Percentiles rank a stretch among this genome's conserved stretches.
Evolutionary conservation across 2,113 vertebrate genomes (phyloP).

Genomic region (Typhlomys cinereus): DNA sequence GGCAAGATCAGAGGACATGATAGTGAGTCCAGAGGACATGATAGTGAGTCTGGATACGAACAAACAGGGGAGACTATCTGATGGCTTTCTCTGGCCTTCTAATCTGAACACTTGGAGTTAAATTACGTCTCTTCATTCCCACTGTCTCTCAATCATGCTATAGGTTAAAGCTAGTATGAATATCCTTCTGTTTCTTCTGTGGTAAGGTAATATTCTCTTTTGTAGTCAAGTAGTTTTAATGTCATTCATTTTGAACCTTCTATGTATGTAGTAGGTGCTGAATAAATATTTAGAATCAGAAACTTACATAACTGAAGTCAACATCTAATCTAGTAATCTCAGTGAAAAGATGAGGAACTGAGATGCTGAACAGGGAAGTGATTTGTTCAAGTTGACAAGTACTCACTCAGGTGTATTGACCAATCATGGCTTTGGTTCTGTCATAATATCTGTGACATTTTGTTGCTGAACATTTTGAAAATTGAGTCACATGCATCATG

Average conservation of each 20-base stretch:
- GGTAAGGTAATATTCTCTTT: neutral
- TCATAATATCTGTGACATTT: neutral
- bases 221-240: neutral
- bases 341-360: neutral
- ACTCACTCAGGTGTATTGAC: neutral
- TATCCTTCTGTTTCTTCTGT: neutral
- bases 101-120: neutral
- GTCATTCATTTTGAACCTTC: neutral
- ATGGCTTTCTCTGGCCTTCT: neutral
- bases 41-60: neutral
- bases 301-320: neutral
- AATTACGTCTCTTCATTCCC: neutral
- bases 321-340: neutral
- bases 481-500: neutral
- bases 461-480: neutral
- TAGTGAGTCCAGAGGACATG: too few relatives aligned
- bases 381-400: neutral
- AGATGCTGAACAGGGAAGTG: neutral
- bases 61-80: neutral
- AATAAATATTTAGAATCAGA: neutral
- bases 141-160: neutral
- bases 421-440: neutral
- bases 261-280: neutral
- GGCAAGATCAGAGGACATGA: neutral
- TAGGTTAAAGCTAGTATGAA: neutral